A percentile compares a stretch with the other conserved stretches of the same genome.
phyloP scores from a whole-genome alignment of 1,140 invertebrate genomes.

The Copidosoma floridanum region DNA sequence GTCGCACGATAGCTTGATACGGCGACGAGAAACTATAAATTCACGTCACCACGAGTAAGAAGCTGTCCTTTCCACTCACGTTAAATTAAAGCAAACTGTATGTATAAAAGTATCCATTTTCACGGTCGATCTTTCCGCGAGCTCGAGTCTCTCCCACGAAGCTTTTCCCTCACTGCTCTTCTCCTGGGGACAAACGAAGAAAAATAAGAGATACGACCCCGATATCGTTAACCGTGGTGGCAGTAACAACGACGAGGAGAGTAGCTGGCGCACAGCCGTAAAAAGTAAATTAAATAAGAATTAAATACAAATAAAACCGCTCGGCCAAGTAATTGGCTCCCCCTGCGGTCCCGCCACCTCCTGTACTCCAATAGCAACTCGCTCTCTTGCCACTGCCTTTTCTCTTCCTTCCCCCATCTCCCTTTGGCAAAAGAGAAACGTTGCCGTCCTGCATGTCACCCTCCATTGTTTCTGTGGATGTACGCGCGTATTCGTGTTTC shows the following conservation, averaged over 20 bases:
- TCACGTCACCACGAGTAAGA: background rate
- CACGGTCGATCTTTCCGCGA: constrained; percentile 25
- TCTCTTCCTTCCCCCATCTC: constrained; percentile 4
- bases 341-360: constrained; percentile 24
- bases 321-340: constrained; percentile 56
- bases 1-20: background rate
- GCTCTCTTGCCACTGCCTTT: constrained; percentile 5
- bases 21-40: background rate
- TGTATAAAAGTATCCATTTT: constrained; percentile 28
- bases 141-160: background rate
- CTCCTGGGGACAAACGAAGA: background rate
- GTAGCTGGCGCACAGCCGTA: constrained; percentile 35
- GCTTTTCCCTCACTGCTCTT: background rate
- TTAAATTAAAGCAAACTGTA: constrained; percentile 25
- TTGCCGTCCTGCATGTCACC: constrained; percentile 5
- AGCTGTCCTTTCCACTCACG: background rate
- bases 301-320: constrained; percentile 57
- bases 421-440: constrained; percentile 9
- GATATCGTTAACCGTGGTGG: constrained; percentile 45
- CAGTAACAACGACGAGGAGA: no score
- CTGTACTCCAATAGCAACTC: no score
- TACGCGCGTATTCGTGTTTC: background rate
- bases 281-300: constrained; percentile 59
- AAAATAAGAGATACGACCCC: constrained; percentile 27
- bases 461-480: background rate